These are phyloP conservation scores for Trichogramma dendrolimi DNA, from an alignment of 2,888 invertebrate species.

Conservation along the genomic window DNA sequence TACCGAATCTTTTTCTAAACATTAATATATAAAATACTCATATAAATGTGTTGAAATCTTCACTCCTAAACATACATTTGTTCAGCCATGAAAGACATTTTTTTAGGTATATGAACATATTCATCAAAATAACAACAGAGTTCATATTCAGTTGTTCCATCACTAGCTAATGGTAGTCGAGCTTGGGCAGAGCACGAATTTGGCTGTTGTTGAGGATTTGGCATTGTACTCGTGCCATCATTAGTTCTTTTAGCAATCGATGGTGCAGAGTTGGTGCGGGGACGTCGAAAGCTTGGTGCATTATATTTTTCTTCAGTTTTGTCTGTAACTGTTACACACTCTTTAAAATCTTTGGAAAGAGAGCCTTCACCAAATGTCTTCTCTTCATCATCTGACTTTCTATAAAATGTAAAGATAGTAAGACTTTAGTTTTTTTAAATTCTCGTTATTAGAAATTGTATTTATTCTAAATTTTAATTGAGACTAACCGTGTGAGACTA, in stretches of 20 bases:
- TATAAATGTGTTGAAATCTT: neutral
- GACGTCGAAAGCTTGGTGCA: constrained; percentile 45
- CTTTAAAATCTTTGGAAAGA: constrained; percentile 45
- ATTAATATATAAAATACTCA: constrained; percentile 17
- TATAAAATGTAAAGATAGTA: too few relatives aligned
- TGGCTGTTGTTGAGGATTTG: constrained; percentile 35
- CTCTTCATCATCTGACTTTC: constrained; percentile 15
- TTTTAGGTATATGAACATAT: constrained; percentile 92
- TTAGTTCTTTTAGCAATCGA: constrained; percentile 39
- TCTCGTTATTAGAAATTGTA: too few relatives aligned
- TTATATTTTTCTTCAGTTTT: constrained; percentile 39
- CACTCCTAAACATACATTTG: constrained; percentile 90
- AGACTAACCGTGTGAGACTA: too few relatives aligned
- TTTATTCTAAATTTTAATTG: too few relatives aligned
- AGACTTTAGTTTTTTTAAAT: too few relatives aligned
- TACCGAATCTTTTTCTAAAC: constrained; percentile 23
- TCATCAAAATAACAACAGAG: constrained; percentile 93
- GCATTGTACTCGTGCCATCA: constrained; percentile 24
- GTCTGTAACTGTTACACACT: constrained; percentile 45
- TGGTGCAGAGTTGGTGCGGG: constrained; percentile 50
- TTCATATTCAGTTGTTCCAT: constrained; percentile 84
- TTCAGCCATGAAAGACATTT: constrained; percentile 97
- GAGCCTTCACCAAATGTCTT: constrained; percentile 45
- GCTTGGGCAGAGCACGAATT: constrained; percentile 75
- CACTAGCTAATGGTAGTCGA: constrained; percentile 67